Evolutionary conservation across 2,797 vertebrate species (phyloP), one percentile per base, ranked within the genome.

Genomic region (Mus spretus): DNA sequence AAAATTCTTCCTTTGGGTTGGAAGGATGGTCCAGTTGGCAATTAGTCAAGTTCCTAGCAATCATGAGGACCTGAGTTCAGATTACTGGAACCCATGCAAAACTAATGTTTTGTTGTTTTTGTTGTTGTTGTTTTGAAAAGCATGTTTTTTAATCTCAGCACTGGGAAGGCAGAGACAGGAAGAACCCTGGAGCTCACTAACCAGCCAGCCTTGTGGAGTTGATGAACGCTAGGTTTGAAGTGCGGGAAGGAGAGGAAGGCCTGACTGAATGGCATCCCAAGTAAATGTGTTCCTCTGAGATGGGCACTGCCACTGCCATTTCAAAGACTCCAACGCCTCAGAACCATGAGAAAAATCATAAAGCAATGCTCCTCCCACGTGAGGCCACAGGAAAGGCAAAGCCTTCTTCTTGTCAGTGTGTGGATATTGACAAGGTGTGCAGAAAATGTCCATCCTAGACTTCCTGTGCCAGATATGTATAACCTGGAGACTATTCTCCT

Each of bases 1-100:
- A 28, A 96, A 96, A 94, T 95, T 67, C 31, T 92, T 26, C 2
- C 40, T 74, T 87, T 63, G 91, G 53, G n/a, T 15, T 19, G 7
- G 34, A 50, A 72, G 19, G 65, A 72, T 87, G 65, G 22, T 24
- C 20, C 47, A 37, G 22, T 55, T 55, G 34, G 13, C 47, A 37
- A 22, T 55, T 55, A 34, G 8, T 87, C 37, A 86, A 19, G 50
- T 55, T 40, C 70, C 53, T 75, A 40, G 53, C 53, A 88, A 59
- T 6, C 34, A 26, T 72, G n/a, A 37, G 47, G 34, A 72, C 37
- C 26, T 44, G 53, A 88, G 15, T 59, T 59, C 37, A 44, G 53
- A 59, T 59, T 2, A n/a, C 85, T 87, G 28, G 53, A 74, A 57
- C 50, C 85, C 24, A 40, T 31, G 24, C 40, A 57, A 74, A 88